phyloP scores from a whole-genome alignment of 2,888 invertebrate species.

The Arenicola marina region DNA sequence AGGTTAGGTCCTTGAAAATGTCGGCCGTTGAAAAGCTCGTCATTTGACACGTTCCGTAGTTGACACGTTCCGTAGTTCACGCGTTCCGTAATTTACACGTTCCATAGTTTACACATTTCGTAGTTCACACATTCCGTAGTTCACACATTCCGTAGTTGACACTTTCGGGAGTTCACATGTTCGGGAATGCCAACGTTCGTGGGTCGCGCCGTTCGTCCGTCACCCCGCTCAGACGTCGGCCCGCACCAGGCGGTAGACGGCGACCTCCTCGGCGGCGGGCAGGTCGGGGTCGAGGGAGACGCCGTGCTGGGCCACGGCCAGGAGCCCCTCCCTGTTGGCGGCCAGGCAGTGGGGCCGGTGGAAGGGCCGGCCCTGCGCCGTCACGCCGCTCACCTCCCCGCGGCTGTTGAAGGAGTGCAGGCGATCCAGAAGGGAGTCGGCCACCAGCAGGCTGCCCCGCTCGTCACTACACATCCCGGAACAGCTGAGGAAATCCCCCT shows the following conservation, averaged over 20 bases:
- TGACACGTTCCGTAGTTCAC: too few relatives aligned
- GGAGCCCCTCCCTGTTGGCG: slow-evolving; percentile 13
- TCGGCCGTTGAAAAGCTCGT: too few relatives aligned
- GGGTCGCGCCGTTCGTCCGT: too few relatives aligned
- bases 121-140: too few relatives aligned
- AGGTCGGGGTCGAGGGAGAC: slow-evolving; percentile 6
- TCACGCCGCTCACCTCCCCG: slow-evolving; percentile 19
- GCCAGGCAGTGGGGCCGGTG: slow-evolving; percentile 22
- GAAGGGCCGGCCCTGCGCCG: slow-evolving; percentile 8
- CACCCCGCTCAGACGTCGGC: slow-evolving; percentile 21
- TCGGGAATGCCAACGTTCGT: too few relatives aligned
- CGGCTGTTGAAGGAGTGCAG: slow-evolving; percentile 17
- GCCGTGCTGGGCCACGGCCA: slow-evolving; percentile 26
- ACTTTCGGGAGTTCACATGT: too few relatives aligned
- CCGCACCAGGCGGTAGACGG: slow-evolving; percentile 16
- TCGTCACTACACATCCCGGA: slow-evolving; percentile 22
- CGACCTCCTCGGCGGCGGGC: slow-evolving; percentile 2
- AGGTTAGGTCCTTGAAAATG: too few relatives aligned
- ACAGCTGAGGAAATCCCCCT: slow-evolving; percentile 24
- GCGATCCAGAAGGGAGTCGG: slow-evolving; percentile 16
- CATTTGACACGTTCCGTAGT: too few relatives aligned
- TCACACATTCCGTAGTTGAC: too few relatives aligned
- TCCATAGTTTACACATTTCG: too few relatives aligned
- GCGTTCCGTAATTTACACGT: too few relatives aligned
- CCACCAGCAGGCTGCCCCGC: slow-evolving; percentile 24